Conservation (phyloP, 2,888 invertebrate species). For the Ctenicera cuprea region DNA sequence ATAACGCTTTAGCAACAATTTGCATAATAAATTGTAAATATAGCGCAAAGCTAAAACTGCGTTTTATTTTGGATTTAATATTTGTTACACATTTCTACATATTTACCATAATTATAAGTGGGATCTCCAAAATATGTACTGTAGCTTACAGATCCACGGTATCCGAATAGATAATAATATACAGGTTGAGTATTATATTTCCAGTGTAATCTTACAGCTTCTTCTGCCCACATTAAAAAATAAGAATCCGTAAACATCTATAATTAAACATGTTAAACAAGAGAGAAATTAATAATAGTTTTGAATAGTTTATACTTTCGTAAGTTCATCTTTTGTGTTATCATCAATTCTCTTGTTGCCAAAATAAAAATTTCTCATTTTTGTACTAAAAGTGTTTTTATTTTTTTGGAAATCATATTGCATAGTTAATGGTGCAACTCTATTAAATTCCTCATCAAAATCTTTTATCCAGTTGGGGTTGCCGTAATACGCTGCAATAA, state of each 20-base stretch:
- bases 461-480: no score
- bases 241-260: background rate
- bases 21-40: no score
- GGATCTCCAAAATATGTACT: conserved; percentile 7
- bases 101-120: conserved; percentile 28
- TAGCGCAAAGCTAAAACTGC: no score
- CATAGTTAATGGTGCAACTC: conserved; percentile 69
- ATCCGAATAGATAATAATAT: conserved; percentile 75
- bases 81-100: conserved; percentile 82
- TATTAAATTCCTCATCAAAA: conserved; percentile 69
- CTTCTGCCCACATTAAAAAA: conserved; percentile 13
- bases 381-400: conserved; percentile 60
- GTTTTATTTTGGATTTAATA: no score
- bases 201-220: conserved; percentile 74
- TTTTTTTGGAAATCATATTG: conserved; percentile 69
- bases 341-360: conserved; percentile 67
- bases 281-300: background rate
- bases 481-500: background rate
- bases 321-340: conserved; percentile 65
- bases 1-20: no score
- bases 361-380: conserved; percentile 73
- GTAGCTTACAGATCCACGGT: conserved; percentile 23
- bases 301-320: conserved; percentile 66
- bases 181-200: conserved; percentile 75
- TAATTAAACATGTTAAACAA: background rate